These are phyloP conservation scores for Kryphioiulus occultus DNA, from an alignment of 2,888 invertebrate genomes.

Conservation along the genomic window DNA sequence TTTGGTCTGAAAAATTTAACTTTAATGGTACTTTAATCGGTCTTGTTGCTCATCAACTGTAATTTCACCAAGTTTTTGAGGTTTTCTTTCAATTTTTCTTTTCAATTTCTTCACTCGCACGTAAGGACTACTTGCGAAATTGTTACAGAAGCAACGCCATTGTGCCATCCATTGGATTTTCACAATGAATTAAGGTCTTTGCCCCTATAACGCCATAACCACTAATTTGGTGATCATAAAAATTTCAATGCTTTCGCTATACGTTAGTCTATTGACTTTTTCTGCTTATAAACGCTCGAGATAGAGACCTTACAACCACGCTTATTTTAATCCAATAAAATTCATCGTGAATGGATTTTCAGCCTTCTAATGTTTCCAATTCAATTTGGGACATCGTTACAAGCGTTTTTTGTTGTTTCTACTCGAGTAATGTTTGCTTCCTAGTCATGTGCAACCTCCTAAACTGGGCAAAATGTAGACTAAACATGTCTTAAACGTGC, in stretches of 20 bases:
- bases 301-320: not conserved
- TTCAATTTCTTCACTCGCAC: not conserved
- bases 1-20: not conserved
- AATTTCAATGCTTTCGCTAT: not conserved
- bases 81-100: not conserved
- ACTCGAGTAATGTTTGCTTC: not conserved
- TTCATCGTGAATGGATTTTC: not conserved
- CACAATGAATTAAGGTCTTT: constrained; percentile 2
- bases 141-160: not conserved
- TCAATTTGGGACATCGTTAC: not conserved
- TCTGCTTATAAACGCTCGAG: not conserved
- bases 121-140: not conserved
- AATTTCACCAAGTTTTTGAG: not conserved
- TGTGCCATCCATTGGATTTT: not conserved
- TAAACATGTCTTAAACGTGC: not conserved
- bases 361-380: constrained; percentile 14
- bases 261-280: not conserved
- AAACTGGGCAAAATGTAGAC: not conserved
- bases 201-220: not conserved
- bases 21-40: not conserved
- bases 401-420: not conserved
- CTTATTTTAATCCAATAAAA: not conserved
- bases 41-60: not conserved
- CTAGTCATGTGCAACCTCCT: not conserved
- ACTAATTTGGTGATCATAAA: constrained; percentile 3